A percentile compares a stretch with the other conserved stretches of the same genome.
Evolutionary conservation across 2,113 vertebrate species (phyloP).

Genomic region (Myocastor coypus): DNA sequence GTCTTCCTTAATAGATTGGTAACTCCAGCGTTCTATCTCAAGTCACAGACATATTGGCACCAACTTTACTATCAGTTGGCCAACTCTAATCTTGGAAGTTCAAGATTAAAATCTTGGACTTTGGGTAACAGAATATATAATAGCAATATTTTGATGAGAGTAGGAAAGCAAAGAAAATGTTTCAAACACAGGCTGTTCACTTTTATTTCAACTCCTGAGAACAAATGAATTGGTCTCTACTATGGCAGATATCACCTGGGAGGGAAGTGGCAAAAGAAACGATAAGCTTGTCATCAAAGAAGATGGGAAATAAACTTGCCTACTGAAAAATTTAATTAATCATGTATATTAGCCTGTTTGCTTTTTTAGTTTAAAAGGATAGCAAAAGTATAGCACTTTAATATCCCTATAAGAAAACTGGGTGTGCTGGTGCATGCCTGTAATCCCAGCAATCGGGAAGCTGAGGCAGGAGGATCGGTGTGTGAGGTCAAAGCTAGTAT

Average conservation of each 20-base stretch:
- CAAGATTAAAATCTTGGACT: conserved; percentile 26
- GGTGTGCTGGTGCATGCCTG: too few species aligned
- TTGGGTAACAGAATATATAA: background rate
- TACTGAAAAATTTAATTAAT: conserved; percentile 56
- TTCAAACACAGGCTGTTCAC: background rate
- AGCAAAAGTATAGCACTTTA: conserved; percentile 10
- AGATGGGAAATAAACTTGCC: conserved; percentile 30
- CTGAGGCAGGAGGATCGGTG: too few species aligned
- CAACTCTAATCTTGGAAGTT: conserved; percentile 27
- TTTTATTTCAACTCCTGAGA: background rate
- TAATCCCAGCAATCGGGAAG: too few species aligned
- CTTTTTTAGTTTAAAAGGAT: conserved; percentile 55
- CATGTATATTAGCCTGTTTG: conserved; percentile 50
- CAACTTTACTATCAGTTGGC: background rate
- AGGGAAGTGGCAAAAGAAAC: background rate
- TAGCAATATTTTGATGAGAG: background rate
- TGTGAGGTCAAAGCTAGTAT: too few species aligned
- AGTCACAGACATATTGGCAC: background rate
- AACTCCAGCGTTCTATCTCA: background rate
- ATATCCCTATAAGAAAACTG: background rate
- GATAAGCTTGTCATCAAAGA: conserved; percentile 47
- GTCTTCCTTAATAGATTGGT: background rate
- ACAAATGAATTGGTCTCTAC: background rate
- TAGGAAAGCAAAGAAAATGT: conserved; percentile 7
- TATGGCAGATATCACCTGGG: background rate